phyloP scores from a whole-genome alignment of 2,797 vertebrate species.

The Protosalanx chinensis region DNA sequence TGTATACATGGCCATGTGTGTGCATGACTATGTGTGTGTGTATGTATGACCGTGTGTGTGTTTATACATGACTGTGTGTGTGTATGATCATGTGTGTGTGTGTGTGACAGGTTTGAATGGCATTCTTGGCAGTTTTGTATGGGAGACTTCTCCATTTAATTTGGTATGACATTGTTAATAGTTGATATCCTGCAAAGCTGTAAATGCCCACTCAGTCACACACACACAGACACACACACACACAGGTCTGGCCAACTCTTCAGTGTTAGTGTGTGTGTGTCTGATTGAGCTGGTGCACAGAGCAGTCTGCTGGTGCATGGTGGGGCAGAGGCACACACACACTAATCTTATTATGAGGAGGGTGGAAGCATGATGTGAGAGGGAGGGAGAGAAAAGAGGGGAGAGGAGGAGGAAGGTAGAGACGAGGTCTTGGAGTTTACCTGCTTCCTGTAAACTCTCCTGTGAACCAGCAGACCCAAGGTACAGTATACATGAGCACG shows the following conservation, averaged over 20 bases:
- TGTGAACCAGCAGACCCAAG: constrained; percentile 34
- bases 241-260: no score
- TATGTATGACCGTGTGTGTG: constrained; percentile 3
- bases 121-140: constrained; percentile 5
- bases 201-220: constrained; percentile 1
- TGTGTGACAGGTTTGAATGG: constrained; percentile 14
- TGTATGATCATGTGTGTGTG: constrained; percentile 8
- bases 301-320: constrained; percentile 36
- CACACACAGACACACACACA: background rate
- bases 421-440: constrained; percentile 21
- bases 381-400: constrained; percentile 4
- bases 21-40: constrained; percentile 4
- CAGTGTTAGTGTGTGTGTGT: constrained; percentile 5
- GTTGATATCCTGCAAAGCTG: background rate
- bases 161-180: constrained; percentile 13
- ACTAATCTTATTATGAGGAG: constrained; percentile 29
- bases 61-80: background rate
- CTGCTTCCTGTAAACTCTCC: constrained; percentile 39
- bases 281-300: background rate
- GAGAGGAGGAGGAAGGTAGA: background rate
- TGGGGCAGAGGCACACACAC: constrained; percentile 28
- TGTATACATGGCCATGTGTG: constrained; percentile 15
- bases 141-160: constrained; percentile 8
- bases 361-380: background rate
- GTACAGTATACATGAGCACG: background rate